Evolutionary conservation across 2,113 vertebrate genomes (phyloP).

Genomic region (Anarrhichthys ocellatus): DNA sequence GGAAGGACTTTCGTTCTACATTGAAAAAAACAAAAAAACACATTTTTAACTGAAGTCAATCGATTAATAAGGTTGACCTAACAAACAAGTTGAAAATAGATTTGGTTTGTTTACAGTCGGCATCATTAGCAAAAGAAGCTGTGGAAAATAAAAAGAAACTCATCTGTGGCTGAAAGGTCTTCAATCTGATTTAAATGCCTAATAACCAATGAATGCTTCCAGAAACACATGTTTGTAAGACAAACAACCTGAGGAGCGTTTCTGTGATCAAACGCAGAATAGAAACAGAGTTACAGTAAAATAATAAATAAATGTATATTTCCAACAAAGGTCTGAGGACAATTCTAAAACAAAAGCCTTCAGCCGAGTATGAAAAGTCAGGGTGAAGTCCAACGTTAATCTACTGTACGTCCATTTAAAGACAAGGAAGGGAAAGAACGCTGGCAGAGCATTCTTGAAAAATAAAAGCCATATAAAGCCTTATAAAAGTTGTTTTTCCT

Average conservation of each 20-base stretch:
- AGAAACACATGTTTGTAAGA: conserved; percentile 28
- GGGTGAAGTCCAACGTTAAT: conserved; percentile 62
- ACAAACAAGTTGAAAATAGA: neutral
- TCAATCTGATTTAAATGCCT: conserved; percentile 27
- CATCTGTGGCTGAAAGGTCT: conserved; percentile 35
- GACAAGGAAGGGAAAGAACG: conserved; percentile 5
- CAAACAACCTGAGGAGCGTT: conserved; percentile 10
- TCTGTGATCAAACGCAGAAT: conserved; percentile 10
- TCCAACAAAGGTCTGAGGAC: conserved; percentile 9
- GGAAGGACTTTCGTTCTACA: neutral
- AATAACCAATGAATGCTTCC: conserved; percentile 15
- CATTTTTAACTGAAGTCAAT: neutral
- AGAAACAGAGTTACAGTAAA: conserved; percentile 14
- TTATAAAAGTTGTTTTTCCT: conserved; percentile 47
- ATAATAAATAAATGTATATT: neutral
- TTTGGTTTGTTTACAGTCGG: neutral
- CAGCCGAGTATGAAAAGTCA: conserved; percentile 27
- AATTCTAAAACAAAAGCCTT: conserved; percentile 18
- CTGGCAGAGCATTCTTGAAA: neutral
- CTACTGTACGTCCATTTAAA: conserved; percentile 22
- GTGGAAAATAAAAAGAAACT: conserved; percentile 2
- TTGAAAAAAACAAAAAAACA: neutral
- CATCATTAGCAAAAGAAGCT: neutral
- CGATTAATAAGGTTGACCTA: neutral
- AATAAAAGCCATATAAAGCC: neutral